A percentile compares a stretch with the other conserved stretches of the same genome.
These are phyloP conservation scores for Leptodon cayanensis DNA, from an alignment of 2,797 vertebrate genomes.

Conservation along the genomic window DNA sequence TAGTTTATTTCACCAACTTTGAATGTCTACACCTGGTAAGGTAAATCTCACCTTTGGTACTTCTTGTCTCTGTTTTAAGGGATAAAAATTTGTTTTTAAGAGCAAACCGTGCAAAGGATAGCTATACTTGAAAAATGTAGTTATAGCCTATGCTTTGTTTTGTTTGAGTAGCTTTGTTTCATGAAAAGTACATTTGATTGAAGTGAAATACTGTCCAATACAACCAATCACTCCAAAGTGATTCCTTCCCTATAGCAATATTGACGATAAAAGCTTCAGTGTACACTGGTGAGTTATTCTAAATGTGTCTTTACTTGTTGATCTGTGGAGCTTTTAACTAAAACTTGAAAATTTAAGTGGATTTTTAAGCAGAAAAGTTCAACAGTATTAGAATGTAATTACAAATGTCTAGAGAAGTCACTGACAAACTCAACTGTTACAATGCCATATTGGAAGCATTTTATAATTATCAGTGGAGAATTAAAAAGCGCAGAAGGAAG, in stretches of 20 bases:
- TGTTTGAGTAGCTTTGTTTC: not conserved
- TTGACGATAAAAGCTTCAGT: not conserved
- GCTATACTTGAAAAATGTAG: not conserved
- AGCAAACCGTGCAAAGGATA: not conserved
- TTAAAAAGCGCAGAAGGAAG: not conserved
- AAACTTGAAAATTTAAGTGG: not conserved
- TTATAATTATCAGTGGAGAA: not conserved
- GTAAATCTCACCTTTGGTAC: not conserved
- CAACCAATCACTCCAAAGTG: not conserved
- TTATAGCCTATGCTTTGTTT: not conserved
- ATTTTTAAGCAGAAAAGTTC: not conserved
- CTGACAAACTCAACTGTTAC: not conserved
- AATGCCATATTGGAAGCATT: not conserved
- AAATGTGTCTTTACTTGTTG: not conserved
- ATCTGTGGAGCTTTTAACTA: not conserved
- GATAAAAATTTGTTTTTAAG: not conserved
- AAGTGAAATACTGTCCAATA: not conserved
- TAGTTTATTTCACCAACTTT: not conserved
- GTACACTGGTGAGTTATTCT: not conserved
- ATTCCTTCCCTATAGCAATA: not conserved
- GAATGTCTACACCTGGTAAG: not conserved
- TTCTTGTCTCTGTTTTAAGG: not conserved
- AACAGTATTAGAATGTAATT: not conserved
- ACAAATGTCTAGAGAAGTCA: not conserved
- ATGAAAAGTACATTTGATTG: not conserved